Conservation (phyloP, 2,797 vertebrate genomes). For the Pelodytes ibericus region DNA sequence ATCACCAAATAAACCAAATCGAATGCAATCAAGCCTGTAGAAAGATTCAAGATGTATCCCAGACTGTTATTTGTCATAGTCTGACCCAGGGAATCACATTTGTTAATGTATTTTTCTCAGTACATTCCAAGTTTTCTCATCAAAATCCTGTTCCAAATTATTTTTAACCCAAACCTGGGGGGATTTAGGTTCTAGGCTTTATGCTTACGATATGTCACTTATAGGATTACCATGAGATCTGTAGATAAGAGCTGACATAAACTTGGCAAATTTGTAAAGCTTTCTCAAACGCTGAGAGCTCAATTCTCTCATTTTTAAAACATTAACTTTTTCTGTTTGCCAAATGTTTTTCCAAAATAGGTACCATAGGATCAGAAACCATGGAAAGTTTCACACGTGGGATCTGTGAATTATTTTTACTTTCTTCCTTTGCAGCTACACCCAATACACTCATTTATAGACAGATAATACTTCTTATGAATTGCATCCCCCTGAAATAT, state of each 20-base stretch:
- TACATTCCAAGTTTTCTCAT: constrained; percentile 48
- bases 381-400: constrained; percentile 22
- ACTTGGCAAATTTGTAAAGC: constrained; percentile 50
- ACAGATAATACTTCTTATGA: neutral
- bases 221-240: constrained; percentile 72
- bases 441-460: neutral
- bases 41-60: no score
- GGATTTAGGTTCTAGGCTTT: constrained; percentile 81
- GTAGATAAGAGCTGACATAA: constrained; percentile 54
- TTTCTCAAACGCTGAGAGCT: constrained; percentile 39
- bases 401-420: constrained; percentile 4
- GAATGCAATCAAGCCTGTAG: no score
- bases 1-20: no score
- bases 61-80: constrained; percentile 21
- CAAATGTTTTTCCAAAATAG: constrained; percentile 46
- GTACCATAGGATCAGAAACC: constrained; percentile 11
- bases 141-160: constrained; percentile 63
- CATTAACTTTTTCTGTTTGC: constrained; percentile 55
- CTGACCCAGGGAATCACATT: constrained; percentile 20
- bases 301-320: constrained; percentile 56
- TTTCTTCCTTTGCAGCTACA: neutral
- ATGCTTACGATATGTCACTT: constrained; percentile 86
- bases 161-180: constrained; percentile 77
- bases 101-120: constrained; percentile 41
- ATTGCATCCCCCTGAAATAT: neutral